Conservation (phyloP, 1,140 invertebrate genomes). For the Apis mellifera region DNA sequence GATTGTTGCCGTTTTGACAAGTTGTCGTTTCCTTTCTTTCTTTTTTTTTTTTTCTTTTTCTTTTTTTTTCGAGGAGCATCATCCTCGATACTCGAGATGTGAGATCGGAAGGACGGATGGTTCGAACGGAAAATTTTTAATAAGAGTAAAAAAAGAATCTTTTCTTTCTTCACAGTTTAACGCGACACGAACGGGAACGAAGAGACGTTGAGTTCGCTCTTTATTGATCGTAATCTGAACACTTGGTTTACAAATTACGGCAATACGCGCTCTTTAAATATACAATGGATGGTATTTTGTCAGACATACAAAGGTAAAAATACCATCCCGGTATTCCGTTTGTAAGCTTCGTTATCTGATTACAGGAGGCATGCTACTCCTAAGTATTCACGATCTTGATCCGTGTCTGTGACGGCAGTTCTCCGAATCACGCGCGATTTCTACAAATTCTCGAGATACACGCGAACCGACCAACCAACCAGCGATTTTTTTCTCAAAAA, state of each 20-base stretch:
- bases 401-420: slow-evolving; percentile 54
- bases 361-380: slow-evolving; percentile 47
- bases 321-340: slow-evolving; percentile 52
- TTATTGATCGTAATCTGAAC: slow-evolving; percentile 37
- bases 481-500: slow-evolving; percentile 42
- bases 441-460: slow-evolving; percentile 59
- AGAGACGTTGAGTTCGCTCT: slow-evolving; percentile 28
- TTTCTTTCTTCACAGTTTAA: no score
- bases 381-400: slow-evolving; percentile 55
- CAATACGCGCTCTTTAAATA: slow-evolving; percentile 49
- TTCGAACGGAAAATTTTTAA: no score
- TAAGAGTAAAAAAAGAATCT: no score
- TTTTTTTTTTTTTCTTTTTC: no score
- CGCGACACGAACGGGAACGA: no score
- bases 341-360: slow-evolving; percentile 57
- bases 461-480: slow-evolving; percentile 44
- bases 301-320: slow-evolving; percentile 38
- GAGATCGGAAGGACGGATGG: no score
- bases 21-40: neutral
- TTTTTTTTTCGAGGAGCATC: no score
- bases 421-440: slow-evolving; percentile 61
- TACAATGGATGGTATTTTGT: slow-evolving; percentile 27
- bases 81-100: no score
- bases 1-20: slow-evolving; percentile 1
- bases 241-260: slow-evolving; percentile 67